A percentile compares a stretch with the other conserved stretches of the same genome.
These are phyloP conservation scores for Pachycephala philippinensis DNA, from an alignment of 2,113 vertebrate genomes.

Conservation along the genomic window DNA sequence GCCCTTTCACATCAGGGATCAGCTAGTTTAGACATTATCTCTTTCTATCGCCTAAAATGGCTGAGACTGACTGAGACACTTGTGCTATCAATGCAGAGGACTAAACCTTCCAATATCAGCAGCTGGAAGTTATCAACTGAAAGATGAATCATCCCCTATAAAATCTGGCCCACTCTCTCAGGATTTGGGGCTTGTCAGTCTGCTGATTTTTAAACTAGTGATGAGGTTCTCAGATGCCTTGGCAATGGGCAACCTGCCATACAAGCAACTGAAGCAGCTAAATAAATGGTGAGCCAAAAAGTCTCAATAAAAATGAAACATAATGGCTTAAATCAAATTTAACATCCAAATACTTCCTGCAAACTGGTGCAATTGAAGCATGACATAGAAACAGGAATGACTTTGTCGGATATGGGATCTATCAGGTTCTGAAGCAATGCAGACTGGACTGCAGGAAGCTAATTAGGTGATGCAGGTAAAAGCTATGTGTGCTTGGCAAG, in stretches of 20 bases:
- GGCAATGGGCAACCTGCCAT: conserved; percentile 16
- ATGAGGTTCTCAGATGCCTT: background rate
- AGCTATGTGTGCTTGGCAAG: background rate
- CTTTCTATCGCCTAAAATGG: background rate
- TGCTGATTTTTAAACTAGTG: background rate
- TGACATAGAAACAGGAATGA: background rate
- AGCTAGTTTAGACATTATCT: background rate
- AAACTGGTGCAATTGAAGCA: background rate
- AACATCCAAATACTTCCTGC: conserved; percentile 22
- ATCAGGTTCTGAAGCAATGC: background rate
- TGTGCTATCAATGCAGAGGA: background rate
- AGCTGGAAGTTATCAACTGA: background rate
- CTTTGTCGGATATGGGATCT: background rate
- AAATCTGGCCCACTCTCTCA: background rate
- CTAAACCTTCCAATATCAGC: background rate
- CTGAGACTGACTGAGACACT: background rate
- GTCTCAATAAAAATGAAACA: conserved; percentile 12
- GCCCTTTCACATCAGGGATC: background rate
- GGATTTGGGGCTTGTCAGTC: background rate
- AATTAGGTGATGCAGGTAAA: background rate
- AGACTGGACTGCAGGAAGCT: background rate
- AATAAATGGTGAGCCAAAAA: conserved; percentile 1
- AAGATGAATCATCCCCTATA: background rate
- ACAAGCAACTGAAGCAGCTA: background rate
- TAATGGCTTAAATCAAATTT: conserved; percentile 39